These are phyloP conservation scores for Menidia beryllina DNA, from an alignment of 2,113 vertebrate species.

Conservation along the genomic window DNA sequence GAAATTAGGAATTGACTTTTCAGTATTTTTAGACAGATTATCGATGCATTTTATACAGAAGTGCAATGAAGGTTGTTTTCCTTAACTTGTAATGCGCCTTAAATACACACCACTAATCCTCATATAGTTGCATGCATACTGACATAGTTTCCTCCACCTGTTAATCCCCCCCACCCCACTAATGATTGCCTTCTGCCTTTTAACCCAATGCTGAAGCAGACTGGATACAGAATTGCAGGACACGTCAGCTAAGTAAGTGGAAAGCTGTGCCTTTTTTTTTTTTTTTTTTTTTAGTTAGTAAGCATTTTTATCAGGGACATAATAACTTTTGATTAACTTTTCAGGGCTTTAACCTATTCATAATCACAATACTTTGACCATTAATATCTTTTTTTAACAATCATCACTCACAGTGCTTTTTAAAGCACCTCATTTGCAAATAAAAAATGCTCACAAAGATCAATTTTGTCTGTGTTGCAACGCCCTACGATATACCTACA, in stretches of 20 bases:
- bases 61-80: slow-evolving; percentile 18
- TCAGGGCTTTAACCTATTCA: neutral
- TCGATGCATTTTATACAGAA: neutral
- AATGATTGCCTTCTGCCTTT: slow-evolving; percentile 48
- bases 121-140: slow-evolving; percentile 53
- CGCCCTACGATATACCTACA: too few species aligned
- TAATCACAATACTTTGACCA: neutral
- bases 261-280: too few species aligned
- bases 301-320: neutral
- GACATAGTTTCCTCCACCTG: neutral
- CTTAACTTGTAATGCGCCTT: slow-evolving; percentile 1
- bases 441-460: too few species aligned
- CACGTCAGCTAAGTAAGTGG: slow-evolving; percentile 88
- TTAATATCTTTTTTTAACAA: neutral
- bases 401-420: too few species aligned
- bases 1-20: too few species aligned
- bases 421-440: too few species aligned
- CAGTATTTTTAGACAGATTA: too few species aligned
- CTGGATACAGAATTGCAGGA: slow-evolving; percentile 93
- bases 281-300: neutral
- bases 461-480: too few species aligned
- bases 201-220: slow-evolving; percentile 82
- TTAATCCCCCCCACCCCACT: slow-evolving; percentile 16
- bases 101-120: slow-evolving; percentile 28
- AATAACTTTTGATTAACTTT: neutral